phyloP scores from a whole-genome alignment of 2,888 invertebrate genomes.

The Rhagonycha fulva region DNA sequence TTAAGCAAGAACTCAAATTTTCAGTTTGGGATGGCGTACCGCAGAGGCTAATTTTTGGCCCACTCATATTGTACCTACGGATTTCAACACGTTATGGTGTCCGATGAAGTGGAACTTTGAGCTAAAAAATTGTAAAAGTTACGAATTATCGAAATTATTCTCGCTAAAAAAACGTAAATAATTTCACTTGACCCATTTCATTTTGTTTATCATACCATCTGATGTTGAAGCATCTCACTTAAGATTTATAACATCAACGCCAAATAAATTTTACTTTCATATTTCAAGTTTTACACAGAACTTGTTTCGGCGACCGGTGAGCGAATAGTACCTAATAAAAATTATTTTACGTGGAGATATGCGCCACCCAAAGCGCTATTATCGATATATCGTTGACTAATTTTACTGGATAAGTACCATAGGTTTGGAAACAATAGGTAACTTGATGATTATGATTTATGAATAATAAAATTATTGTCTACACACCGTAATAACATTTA shows the following conservation, averaged over 20 bases:
- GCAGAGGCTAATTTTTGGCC: not conserved
- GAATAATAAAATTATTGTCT: not conserved
- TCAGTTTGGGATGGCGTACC: not conserved
- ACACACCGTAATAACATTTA: not conserved
- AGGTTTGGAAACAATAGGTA: not conserved
- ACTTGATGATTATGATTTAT: not conserved
- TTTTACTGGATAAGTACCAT: not conserved
- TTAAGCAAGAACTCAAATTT: not conserved
- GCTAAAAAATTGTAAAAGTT: too few species aligned
- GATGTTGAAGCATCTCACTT: not conserved
- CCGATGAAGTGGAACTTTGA: too few species aligned
- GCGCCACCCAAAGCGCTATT: not conserved
- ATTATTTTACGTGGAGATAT: not conserved
- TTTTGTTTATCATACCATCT: not conserved
- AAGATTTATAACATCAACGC: not conserved
- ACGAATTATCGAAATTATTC: too few species aligned
- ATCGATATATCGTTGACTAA: not conserved
- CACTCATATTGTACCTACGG: not conserved
- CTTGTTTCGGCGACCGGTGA: not conserved
- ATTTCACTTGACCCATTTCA: not conserved
- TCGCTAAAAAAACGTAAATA: not conserved
- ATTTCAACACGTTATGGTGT: too few species aligned
- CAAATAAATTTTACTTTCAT: not conserved
- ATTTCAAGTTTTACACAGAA: not conserved
- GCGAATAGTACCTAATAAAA: not conserved